Base-by-base conservation (phyloP, 2,888 invertebrate species). In the Brachynemurus nebulosus region DNA sequence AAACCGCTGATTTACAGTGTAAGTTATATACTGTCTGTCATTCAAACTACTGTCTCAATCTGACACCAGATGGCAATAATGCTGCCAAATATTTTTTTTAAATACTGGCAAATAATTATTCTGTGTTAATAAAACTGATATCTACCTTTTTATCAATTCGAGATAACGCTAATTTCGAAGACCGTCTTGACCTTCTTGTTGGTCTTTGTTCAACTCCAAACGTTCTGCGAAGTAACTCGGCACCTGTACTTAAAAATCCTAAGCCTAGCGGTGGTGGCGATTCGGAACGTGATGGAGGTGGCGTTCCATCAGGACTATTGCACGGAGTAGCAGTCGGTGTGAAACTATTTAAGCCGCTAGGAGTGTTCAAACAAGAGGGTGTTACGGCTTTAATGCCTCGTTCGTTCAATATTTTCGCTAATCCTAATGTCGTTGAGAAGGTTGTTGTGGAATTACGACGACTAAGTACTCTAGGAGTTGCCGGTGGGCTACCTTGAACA, bases 241-340 rank as follows among this genome's bases (percentile, higher is more conserved):
- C 80, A 12, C 80, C 78, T 9, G 73, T 75, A 38, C 72, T 72
- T 27, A 80, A 62, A 46, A 71, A 68, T 45, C 70, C 65, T 64
- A 2, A 64, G 63, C 37, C 58, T 53, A n/a, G 58, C 58, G 14
- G 69, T 12, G 73, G 70, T 7, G 80, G 80, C 1, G 80, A 78
- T 11, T 67, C 67, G 38, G 70, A 64, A 33, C 71, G 58, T 1
- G 71, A 67, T 1, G 66, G 62, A 1, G 73, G 71, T 1, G 80
- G 79, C 21, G 78, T 64, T 33, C 76, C 75, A 53, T 80, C 78
- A 2, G 89, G 89, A 58, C 86, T 86, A 62, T 90, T 90, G 58
- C 85, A 84, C 2, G 90, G 90, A 5, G 90, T 90, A 6, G 86
- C 86, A 1, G 89, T 89, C 3, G 88, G 85, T 6, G 84, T 74